Evolutionary conservation across 2,113 vertebrate species (phyloP), one percentile per base, ranked within the genome.

Genomic region (Halcyon senegalensis): DNA sequence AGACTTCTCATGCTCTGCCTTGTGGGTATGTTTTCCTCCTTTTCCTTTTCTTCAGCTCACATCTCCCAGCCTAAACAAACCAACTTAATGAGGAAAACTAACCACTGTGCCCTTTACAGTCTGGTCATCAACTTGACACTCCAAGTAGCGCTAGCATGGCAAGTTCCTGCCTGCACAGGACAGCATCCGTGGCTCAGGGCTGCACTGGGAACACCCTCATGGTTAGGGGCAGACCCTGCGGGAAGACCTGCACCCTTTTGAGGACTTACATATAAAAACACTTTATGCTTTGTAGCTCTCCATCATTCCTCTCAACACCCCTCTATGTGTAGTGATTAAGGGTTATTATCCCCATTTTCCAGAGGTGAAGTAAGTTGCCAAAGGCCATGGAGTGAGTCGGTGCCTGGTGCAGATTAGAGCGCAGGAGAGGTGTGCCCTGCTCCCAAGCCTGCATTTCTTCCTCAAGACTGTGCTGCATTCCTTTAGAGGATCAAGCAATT

Each of bases 341-440:
- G 78, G 27, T 91, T 85, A 95, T 96, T 96, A 96, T 94, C 85
- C 35, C 73, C 75, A 87, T 94, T 96, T 90, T 77, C 68, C 25
- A 93, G 80, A 90, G 94, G 68, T 93, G 85, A 97, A 95, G 81
- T 78, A 94, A 91, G 31, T 81, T 90, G 93, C 90, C 93, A 95
- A 93, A 90, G 96, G 92, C 92, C 68, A 94, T 46, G 48, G 20
- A 80, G 18, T 93, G 90, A 95, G 69, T 90, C 83, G 93, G 68
- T 93, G 88, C 80, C 86, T 46, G 35, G 50, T 69, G 60, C 35
- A 89, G 82, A 94, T 90, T 35, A 92, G 63, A 48, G 68, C 6
- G 2, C 63, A 80, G 63, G 13, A 86, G 79, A 90, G 81, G 64
- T 87, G 86, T 1, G 13, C 80, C 91, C 77, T 75, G 66, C 91